These are phyloP conservation scores for Rallus limicola DNA, from an alignment of 2,113 vertebrate genomes.

Conservation along the genomic window DNA sequence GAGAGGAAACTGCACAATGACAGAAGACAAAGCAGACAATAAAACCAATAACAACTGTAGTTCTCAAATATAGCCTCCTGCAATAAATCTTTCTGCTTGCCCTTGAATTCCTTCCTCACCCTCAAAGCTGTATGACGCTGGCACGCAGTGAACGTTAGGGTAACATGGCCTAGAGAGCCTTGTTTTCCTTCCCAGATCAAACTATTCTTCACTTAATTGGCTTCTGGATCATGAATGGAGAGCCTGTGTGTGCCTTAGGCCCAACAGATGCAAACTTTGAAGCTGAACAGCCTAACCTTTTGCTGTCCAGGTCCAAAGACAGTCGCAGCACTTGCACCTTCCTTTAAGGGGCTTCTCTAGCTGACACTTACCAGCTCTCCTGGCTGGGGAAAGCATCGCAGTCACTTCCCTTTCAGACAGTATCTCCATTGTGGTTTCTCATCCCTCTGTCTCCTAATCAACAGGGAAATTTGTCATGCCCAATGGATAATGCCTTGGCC, in stretches of 20 bases:
- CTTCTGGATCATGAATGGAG: background rate
- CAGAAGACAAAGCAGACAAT: background rate
- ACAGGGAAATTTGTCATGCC: background rate
- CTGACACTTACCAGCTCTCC: background rate
- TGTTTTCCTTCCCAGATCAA: background rate
- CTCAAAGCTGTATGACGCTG: background rate
- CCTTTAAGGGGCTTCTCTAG: background rate
- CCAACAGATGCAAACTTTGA: background rate
- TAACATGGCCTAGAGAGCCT: background rate
- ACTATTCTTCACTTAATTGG: accelerated
- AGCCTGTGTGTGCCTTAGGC: background rate
- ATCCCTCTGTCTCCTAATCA: background rate
- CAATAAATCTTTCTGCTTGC: accelerated
- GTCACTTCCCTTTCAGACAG: background rate
- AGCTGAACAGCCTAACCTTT: background rate
- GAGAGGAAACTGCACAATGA: background rate
- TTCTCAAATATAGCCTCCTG: accelerated
- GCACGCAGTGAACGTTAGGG: background rate
- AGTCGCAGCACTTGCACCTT: background rate
- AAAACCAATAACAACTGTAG: background rate
- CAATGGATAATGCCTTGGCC: background rate
- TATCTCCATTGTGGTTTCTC: background rate
- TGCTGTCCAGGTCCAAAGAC: background rate
- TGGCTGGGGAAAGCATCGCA: background rate
- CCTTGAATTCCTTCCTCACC: background rate